Percentiles rank a stretch among this genome's conserved stretches.
Conservation (phyloP, 2,113 vertebrate species). For the Motacilla alba region DNA sequence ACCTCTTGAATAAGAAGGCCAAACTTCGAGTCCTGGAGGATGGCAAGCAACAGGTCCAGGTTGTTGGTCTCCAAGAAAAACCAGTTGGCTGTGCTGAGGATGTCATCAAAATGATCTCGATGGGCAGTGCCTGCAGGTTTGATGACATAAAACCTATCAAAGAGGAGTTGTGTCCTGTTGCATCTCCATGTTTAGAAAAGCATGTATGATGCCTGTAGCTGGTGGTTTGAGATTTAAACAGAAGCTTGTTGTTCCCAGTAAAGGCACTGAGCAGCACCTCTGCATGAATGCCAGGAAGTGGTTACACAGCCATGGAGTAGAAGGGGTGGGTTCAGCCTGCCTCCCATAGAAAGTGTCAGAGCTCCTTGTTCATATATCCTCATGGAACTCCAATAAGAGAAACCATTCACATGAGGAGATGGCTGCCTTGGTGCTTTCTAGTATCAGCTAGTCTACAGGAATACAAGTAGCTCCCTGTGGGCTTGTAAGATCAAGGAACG, state of each 20-base stretch:
- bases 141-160: not conserved
- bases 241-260: not conserved
- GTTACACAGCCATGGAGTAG: not conserved
- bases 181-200: not conserved
- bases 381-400: not conserved
- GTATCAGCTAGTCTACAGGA: not conserved
- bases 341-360: not conserved
- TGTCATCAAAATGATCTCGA: slow-evolving; percentile 88
- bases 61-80: slow-evolving; percentile 89
- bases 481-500: not conserved
- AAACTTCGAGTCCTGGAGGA: slow-evolving; percentile 94
- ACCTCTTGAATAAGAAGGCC: slow-evolving; percentile 93
- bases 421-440: not conserved
- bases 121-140: slow-evolving; percentile 92
- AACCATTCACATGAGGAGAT: not conserved
- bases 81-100: slow-evolving; percentile 82
- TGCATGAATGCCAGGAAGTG: not conserved
- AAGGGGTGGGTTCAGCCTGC: not conserved
- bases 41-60: slow-evolving; percentile 92
- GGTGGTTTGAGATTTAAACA: not conserved
- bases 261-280: not conserved
- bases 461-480: not conserved
- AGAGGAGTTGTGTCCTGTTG: not conserved
- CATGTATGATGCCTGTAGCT: not conserved
- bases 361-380: not conserved